Evolutionary conservation across 2,888 invertebrate species (phyloP), one percentile per base, ranked within the genome.

Genomic region (Poecilus cupreus): DNA sequence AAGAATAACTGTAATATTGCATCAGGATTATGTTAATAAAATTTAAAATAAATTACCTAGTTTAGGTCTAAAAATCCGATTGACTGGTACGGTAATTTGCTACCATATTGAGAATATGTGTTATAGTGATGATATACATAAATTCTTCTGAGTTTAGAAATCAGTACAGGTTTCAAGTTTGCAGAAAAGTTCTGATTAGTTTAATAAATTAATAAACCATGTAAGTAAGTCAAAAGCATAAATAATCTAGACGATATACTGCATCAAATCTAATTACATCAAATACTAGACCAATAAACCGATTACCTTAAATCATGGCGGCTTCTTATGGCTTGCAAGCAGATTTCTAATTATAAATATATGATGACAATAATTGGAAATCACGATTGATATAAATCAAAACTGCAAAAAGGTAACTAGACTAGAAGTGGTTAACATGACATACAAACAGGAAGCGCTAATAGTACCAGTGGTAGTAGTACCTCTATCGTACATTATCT

Each of bases 281-380:
- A 51, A 51, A 18, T 51, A 51, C 13, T 51, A 10, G 20, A 51
- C 13, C 51, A 11, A 43, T 43, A 43, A 43, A 43, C 43, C 43
- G 13, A 43, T 43, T 43, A 43, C n/a, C 10, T 43, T 43, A 43
- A 43, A 43, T n/a, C 43, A 43, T 11, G 1, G 43, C 43, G 43
- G n/a, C 32, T 32, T 32, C 32, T 6, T 32, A 32, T 8, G 4
- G 32, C 32, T 32, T 3, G 6, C 6, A 68, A 37, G 6, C 6
- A 68, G 64, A 68, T 68, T 68, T 68, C 64, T 68, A 68, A 68
- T 18, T 20, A 51, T 13, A 51, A 51, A 51, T 43, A 43, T 43
- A 43, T 13, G 43, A 43, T 43, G 43, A n/a, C 43, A 43, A 43
- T 43, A 43, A 43, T 43, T 43, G 43, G 11, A 43, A 43, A 43